Base-by-base conservation (phyloP, 1,140 invertebrate genomes). In the Drosophila varians region DNA sequence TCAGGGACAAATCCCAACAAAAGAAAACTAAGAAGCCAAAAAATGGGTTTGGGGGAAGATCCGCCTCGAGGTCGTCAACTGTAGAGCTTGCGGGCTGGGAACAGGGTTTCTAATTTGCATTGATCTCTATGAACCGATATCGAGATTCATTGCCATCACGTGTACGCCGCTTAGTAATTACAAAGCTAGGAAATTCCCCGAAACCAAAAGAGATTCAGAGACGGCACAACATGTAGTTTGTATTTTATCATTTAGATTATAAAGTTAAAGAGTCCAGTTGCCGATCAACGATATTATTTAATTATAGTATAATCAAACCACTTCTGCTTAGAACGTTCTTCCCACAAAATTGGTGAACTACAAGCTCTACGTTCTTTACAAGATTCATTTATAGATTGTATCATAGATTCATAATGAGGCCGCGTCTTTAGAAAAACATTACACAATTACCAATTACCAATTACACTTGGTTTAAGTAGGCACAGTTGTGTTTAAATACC, bases 131-230 rank as follows among this genome's bases (percentile, higher is more conserved):
- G 78, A 77, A 73, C 52, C 56, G 78, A 83, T 74, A 71, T 62
- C 46, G 16, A 84, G 58, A 74, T 42, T 84, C 74, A 74, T 82
- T 73, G 57, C 46, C 62, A 74, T 82, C 79, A 82, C 79, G 74
- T 83, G 75, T 74, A 55, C 51, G 47, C 25, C 46, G 55, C 57
- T 66, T 54, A 56, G 52, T 78, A 78, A 83, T 74, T 66, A 42
- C 16, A 75, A 46, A 54, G 51, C 26, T 60, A 69, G 75, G 75
- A 83, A 83, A 84, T 84, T 68, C 75, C 78, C 78, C 49, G 25
- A 51, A 19, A 21, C 12, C n/a, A 19, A 36, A 25, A 46, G 52
- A 64, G 31, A 5, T 28, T 40, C 7, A 12, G 34, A 55, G 19
- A 8, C 16, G 25, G 28, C 28, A 31, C 28, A 31, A 11, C 28